Evolutionary conservation across 1,140 invertebrate genomes (phyloP).

Genomic region (Periplaneta americana): DNA sequence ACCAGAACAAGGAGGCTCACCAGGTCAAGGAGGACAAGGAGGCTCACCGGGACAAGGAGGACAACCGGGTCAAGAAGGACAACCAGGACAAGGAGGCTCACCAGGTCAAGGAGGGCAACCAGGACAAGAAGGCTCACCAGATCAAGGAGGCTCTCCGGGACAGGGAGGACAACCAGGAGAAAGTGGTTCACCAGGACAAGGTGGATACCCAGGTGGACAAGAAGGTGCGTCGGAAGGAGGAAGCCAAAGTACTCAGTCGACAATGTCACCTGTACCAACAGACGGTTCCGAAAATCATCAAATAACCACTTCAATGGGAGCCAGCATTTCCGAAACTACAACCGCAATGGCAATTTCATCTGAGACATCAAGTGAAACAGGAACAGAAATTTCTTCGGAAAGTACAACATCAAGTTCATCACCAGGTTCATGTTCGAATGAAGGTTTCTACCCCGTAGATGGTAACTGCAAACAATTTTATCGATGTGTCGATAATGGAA

Average conservation of each 20-base stretch:
- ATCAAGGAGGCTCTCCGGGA: background rate
- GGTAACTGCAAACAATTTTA: conserved; percentile 61
- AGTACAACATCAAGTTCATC: background rate
- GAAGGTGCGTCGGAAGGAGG: background rate
- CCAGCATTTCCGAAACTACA: background rate
- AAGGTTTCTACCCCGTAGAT: conserved; percentile 42
- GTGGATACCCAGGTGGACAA: background rate
- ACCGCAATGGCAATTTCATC: background rate
- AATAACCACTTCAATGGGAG: background rate
- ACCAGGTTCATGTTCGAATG: conserved; percentile 16
- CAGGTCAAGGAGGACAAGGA: background rate
- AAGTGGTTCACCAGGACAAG: background rate
- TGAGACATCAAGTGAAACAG: background rate
- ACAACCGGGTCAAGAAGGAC: background rate
- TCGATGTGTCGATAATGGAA: conserved; percentile 55
- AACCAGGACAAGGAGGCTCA: background rate
- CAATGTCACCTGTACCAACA: background rate
- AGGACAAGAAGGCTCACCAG: background rate
- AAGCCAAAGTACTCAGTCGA: background rate
- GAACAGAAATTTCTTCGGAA: background rate
- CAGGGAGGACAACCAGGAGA: background rate
- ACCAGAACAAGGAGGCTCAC: background rate
- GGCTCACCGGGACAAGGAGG: background rate
- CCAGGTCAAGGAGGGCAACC: background rate
- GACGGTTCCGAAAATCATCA: background rate